Percentiles rank a stretch among this genome's conserved stretches.
Conservation (phyloP, 2,888 invertebrate species). For the Unio pictorum region DNA sequence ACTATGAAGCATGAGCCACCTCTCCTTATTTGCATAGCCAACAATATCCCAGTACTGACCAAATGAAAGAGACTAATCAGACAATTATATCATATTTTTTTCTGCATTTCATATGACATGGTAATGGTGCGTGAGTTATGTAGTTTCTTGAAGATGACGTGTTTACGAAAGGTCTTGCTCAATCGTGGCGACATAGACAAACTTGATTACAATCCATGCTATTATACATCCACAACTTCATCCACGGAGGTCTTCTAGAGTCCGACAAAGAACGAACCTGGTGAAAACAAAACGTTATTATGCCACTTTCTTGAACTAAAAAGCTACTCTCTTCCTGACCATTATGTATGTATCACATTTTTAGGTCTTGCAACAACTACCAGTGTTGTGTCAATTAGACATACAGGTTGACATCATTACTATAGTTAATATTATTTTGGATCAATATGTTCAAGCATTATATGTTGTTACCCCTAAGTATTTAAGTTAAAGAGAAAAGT, state of each 20-base stretch:
- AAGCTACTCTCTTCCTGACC: conserved; percentile 7
- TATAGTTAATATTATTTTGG: too few species aligned
- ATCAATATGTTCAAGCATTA: too few species aligned
- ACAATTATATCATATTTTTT: background rate
- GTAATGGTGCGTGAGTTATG: conserved; percentile 14
- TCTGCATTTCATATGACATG: conserved; percentile 14
- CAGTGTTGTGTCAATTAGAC: background rate
- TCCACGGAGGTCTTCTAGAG: conserved; percentile 17
- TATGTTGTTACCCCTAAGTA: too few species aligned
- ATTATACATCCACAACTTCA: conserved; percentile 11
- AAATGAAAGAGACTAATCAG: conserved; percentile 9
- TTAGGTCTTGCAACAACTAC: background rate
- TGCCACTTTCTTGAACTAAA: conserved; percentile 4
- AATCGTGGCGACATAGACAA: conserved; percentile 17
- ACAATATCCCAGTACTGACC: background rate
- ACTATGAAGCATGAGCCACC: conserved; percentile 9
- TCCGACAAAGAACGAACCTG: conserved; percentile 8
- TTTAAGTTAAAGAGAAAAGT: too few species aligned
- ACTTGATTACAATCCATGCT: conserved; percentile 20
- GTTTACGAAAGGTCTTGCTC: conserved; percentile 11
- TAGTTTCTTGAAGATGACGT: background rate
- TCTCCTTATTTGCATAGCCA: conserved; percentile 10
- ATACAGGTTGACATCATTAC: too few species aligned
- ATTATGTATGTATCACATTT: conserved; percentile 5
- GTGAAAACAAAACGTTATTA: conserved; percentile 1